Percentiles rank a stretch among this genome's conserved stretches.
Evolutionary conservation across 64 coral and sea anemone genomes (phyloP).

Genomic region (Actinia equina): DNA sequence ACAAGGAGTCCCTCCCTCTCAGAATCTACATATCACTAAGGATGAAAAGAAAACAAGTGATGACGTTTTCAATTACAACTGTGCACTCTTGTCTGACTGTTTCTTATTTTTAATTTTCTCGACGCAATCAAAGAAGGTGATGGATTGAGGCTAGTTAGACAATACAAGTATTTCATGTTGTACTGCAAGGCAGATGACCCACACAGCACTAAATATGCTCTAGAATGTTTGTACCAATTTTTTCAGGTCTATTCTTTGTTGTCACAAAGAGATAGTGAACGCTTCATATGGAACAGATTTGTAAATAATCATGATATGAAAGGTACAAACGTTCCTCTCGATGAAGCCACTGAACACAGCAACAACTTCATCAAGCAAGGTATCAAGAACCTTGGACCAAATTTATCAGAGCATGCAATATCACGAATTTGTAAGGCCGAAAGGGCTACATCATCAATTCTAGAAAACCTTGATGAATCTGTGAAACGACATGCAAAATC

Average conservation of each 20-base stretch:
- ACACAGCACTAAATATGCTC: constrained; percentile 59
- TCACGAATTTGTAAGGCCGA: constrained; percentile 39
- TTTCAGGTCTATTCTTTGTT: constrained; percentile 54
- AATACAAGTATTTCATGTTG: constrained; percentile 65
- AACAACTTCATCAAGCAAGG: constrained; percentile 29
- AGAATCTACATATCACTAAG: too few species aligned
- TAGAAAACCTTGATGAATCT: constrained; percentile 41
- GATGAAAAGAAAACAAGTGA: neutral
- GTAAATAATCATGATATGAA: constrained; percentile 45
- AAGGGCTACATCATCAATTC: constrained; percentile 26
- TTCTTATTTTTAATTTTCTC: constrained; percentile 47
- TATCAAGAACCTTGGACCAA: constrained; percentile 27
- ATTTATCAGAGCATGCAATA: constrained; percentile 40
- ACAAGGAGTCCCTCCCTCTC: too few species aligned
- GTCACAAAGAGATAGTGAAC: constrained; percentile 42
- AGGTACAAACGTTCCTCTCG: constrained; percentile 52
- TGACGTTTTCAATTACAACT: constrained; percentile 65
- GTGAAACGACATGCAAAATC: constrained; percentile 21
- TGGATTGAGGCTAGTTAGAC: constrained; percentile 37
- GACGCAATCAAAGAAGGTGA: constrained; percentile 49
- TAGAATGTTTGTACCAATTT: constrained; percentile 62
- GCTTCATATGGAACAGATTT: constrained; percentile 58
- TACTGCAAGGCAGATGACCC: constrained; percentile 54
- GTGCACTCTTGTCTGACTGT: constrained; percentile 47
- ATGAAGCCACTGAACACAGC: constrained; percentile 60